A percentile compares a stretch with the other conserved stretches of the same genome.
These are phyloP conservation scores for Eulacestoma nigropectus DNA, from an alignment of 2,113 vertebrate species.

Conservation along the genomic window DNA sequence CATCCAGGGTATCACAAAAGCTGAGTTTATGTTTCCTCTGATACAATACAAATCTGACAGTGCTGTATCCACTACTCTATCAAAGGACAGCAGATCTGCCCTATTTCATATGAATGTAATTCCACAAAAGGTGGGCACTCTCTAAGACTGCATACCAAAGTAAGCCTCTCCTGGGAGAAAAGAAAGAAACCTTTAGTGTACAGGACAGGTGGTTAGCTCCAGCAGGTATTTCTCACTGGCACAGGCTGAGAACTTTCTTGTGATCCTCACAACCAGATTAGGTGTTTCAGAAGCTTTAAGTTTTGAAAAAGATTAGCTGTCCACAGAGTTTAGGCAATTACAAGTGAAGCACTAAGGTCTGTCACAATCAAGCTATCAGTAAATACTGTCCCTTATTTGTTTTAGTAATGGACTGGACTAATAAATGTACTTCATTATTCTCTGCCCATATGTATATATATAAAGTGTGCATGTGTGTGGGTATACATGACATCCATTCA, in stretches of 20 bases:
- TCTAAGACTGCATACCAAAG: not conserved
- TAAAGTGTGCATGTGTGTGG: accelerated
- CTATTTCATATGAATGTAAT: not conserved
- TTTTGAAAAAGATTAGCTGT: not conserved
- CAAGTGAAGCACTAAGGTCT: not conserved
- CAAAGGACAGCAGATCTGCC: not conserved
- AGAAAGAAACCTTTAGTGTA: not conserved
- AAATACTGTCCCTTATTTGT: not conserved
- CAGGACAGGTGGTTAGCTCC: not conserved
- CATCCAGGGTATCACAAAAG: not conserved
- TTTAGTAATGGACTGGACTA: not conserved
- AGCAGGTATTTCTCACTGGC: not conserved
- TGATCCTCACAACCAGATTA: not conserved
- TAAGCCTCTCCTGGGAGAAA: not conserved
- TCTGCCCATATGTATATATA: not conserved
- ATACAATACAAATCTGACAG: not conserved
- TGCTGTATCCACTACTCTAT: not conserved
- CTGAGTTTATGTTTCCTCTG: not conserved
- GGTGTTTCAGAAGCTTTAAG: not conserved
- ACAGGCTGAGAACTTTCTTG: not conserved
- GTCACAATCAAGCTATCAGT: not conserved
- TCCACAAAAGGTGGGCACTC: not conserved
- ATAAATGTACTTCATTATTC: not conserved
- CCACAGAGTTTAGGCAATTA: not conserved
- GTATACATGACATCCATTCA: not conserved